Percentiles rank a stretch among this genome's conserved stretches.
These are phyloP conservation scores for Sapajus apella DNA, from an alignment of 2,113 vertebrate genomes.

Conservation along the genomic window DNA sequence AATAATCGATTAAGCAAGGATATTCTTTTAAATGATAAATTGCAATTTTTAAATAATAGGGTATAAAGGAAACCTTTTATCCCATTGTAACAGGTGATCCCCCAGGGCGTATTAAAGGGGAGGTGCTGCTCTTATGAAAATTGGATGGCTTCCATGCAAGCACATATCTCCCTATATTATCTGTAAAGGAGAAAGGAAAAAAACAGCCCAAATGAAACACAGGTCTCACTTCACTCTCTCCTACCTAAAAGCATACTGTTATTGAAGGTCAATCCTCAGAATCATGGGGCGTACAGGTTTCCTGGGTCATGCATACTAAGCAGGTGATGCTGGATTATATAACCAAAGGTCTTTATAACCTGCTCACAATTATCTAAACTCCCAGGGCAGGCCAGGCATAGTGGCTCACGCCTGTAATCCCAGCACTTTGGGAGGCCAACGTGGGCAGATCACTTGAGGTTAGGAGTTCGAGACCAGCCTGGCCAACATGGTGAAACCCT, in stretches of 20 bases:
- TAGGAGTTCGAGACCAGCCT: too few species aligned
- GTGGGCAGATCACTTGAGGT: too few species aligned
- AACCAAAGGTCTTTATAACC: neutral
- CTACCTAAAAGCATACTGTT: neutral
- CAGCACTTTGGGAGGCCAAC: too few species aligned
- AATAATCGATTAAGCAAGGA: neutral
- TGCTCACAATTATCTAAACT: neutral
- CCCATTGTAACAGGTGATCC: neutral
- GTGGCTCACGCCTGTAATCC: too few species aligned
- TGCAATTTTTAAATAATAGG: neutral
- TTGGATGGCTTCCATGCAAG: neutral
- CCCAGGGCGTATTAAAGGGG: neutral
- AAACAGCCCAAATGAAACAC: fast-evolving
- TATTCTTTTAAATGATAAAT: neutral
- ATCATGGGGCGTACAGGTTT: neutral
- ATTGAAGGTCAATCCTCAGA: neutral
- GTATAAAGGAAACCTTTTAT: neutral
- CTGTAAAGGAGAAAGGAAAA: neutral
- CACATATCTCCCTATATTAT: neutral
- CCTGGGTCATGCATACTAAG: neutral
- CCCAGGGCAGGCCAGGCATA: neutral
- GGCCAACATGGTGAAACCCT: too few species aligned
- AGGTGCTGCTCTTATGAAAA: neutral
- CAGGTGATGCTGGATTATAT: neutral
- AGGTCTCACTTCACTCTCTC: neutral